Percentiles rank a stretch among this genome's conserved stretches.
These are phyloP conservation scores for Isaurus tuberculatus DNA, from an alignment of 92 coral and sea anemone genomes.

Conservation along the genomic window DNA sequence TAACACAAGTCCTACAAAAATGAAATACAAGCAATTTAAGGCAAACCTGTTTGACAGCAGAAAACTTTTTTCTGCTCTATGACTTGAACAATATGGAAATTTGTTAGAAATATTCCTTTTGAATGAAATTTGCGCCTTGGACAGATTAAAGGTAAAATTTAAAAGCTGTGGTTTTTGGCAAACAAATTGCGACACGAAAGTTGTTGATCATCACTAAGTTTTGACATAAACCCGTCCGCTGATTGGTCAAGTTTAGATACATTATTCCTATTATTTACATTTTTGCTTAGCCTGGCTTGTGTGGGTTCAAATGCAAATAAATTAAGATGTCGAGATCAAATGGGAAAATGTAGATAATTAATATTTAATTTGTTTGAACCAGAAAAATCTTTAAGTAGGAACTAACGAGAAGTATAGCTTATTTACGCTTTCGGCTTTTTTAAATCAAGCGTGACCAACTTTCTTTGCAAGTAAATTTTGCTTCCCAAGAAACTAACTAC, in stretches of 20 bases:
- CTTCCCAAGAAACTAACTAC: no score
- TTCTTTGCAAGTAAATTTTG: no score
- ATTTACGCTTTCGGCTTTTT: no score
- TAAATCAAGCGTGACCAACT: no score
- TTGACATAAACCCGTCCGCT: not conserved
- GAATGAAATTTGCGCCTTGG: not conserved
- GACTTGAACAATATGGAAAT: not conserved
- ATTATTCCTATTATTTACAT: not conserved
- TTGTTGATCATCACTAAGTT: not conserved
- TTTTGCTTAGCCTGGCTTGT: conserved; percentile 3
- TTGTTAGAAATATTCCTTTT: not conserved
- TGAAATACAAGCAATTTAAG: no score
- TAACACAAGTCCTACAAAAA: not conserved
- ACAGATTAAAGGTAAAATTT: not conserved
- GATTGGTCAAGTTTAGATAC: not conserved
- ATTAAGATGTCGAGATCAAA: not conserved
- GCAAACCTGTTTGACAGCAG: not conserved
- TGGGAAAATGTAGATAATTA: no score
- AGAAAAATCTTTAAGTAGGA: no score
- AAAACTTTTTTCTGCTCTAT: not conserved
- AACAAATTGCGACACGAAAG: not conserved
- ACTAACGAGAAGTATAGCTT: no score
- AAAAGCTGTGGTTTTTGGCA: not conserved
- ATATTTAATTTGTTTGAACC: no score
- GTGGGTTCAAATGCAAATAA: not conserved